These are phyloP conservation scores for Chelidonichthys spinosus DNA, from an alignment of 2,797 vertebrate genomes.

Conservation along the genomic window DNA sequence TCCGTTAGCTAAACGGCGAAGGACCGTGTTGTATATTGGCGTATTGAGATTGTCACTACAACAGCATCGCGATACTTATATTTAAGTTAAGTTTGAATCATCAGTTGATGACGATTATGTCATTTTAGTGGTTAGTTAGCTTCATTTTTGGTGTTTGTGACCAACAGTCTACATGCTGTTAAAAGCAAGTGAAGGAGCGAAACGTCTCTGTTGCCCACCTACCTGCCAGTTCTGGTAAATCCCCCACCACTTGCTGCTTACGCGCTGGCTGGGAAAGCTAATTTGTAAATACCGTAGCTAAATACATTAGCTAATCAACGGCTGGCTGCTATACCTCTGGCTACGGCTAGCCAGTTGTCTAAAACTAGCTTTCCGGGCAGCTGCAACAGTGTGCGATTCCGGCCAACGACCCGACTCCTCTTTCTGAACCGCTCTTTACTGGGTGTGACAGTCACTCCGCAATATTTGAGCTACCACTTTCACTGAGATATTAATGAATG, in stretches of 20 bases:
- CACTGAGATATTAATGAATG: fast-evolving
- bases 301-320: neutral
- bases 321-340: conserved; percentile 7
- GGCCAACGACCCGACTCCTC: neutral
- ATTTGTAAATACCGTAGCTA: neutral
- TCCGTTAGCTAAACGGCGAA: neutral
- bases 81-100: neutral
- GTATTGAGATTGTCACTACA: too few relatives aligned
- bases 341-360: conserved; percentile 39
- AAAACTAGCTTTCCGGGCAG: conserved; percentile 70
- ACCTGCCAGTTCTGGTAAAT: conserved; percentile 43
- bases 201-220: conserved; percentile 30
- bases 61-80: neutral
- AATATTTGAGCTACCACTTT: fast-evolving
- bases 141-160: conserved; percentile 23
- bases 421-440: conserved; percentile 10
- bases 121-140: conserved; percentile 9
- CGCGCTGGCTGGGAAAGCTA: neutral
- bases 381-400: conserved; percentile 31
- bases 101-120: conserved; percentile 10
- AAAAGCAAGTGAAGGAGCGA: conserved; percentile 9
- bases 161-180: neutral
- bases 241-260: conserved; percentile 17
- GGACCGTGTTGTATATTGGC: neutral
- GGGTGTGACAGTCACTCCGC: conserved; percentile 27